Evolutionary conservation across 2,888 invertebrate species (phyloP).

Genomic region (Drosophila fungiperda): DNA sequence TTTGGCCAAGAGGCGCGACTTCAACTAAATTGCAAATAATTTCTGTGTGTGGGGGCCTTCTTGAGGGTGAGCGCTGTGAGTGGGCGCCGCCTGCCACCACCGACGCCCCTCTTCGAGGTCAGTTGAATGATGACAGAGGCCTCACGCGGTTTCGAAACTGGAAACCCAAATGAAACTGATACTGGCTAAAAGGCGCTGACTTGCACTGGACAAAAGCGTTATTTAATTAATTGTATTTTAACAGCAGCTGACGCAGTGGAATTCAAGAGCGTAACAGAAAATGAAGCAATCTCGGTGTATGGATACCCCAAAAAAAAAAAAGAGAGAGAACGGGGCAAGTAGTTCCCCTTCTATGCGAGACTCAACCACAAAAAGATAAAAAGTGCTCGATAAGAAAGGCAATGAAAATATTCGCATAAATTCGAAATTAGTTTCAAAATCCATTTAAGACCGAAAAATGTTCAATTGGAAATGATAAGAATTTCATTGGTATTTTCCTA

Average conservation of each 20-base stretch:
- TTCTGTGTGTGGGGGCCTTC: conserved; percentile 52
- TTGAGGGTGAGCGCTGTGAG: conserved; percentile 15
- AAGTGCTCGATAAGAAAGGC: not conserved
- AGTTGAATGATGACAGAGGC: conserved; percentile 29
- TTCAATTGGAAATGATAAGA: not conserved
- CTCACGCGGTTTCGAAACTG: not conserved
- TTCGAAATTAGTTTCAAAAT: not conserved
- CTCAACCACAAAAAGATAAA: too few species aligned
- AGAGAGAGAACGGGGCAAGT: not conserved
- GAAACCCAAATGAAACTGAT: not conserved
- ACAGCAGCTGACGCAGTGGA: conserved; percentile 20
- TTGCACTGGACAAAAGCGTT: not conserved
- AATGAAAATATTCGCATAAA: not conserved
- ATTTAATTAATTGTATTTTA: conserved; percentile 51
- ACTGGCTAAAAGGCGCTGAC: not conserved
- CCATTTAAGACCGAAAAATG: not conserved
- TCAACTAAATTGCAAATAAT: conserved; percentile 81
- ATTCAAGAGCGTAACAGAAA: not conserved
- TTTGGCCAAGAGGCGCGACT: conserved; percentile 83
- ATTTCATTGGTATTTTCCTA: not conserved
- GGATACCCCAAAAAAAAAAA: not conserved
- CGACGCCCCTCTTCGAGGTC: conserved; percentile 14
- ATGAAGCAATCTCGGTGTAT: not conserved
- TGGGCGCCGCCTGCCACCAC: conserved; percentile 10
- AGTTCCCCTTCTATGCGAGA: not conserved